Evolutionary conservation across 1,140 invertebrate genomes (phyloP), one percentile per base, ranked within the genome.

Genomic region (Paraescarpia echinospica): DNA sequence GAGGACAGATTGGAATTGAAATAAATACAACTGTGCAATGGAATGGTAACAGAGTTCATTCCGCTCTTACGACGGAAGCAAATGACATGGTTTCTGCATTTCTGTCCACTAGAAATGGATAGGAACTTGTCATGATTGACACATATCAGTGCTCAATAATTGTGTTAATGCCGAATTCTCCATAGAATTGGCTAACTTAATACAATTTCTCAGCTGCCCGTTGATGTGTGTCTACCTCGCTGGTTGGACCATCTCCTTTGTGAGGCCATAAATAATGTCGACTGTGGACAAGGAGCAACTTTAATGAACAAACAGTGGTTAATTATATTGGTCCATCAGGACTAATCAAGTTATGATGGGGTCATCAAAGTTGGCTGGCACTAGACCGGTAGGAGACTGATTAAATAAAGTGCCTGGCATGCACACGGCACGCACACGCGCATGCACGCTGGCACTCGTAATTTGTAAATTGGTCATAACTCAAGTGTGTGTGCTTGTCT

Each of bases 251-350:
- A 18, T 27, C 59, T 77, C 59, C 59, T 77, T 77, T 77, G 59
- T 77, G 27, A 77, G 59, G 59, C 27, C 22, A 77, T 77, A 77
- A 77, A 77, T 77, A 77, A 77, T 77, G 27, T 77, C 59, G 59
- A 77, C 59, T 77, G 59, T 18, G 8, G 22, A 77, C 59, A 77
- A 77, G 59, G 59, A 18, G 59, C 27, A 18, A 77, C 18, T 77
- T 77, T 77, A 77, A 77, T 77, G 59, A 31, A 77, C 59, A 77
- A 77, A 77, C 59, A 77, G 59, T 77, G 59, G 59, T 77, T 77
- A 77, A 77, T 77, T 77, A 77, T 77, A 77, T 77, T 77, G 59
- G 59, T 77, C 59, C 59, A 77, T 77, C 59, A 77, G 59, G 59
- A 77, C 59, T 77, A 77, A 77, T 77, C 59, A 77, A 77, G 59